These are phyloP conservation scores for Oegoconia quadripuncta DNA, from an alignment of 2,888 invertebrate genomes.

Conservation along the genomic window DNA sequence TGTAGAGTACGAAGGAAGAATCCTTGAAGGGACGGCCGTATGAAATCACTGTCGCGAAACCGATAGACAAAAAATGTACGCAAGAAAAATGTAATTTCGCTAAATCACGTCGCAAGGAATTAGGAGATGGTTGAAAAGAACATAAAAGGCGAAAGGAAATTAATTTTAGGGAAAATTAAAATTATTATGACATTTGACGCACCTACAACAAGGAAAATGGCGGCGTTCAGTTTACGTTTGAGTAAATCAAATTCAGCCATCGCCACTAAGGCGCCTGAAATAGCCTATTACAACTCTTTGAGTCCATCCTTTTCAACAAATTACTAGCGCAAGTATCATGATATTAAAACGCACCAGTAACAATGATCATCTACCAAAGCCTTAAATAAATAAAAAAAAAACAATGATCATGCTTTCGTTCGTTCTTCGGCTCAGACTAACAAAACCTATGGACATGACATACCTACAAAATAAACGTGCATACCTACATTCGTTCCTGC, in stretches of 20 bases:
- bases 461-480: no score
- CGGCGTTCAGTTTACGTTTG: constrained; percentile 33
- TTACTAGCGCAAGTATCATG: no score
- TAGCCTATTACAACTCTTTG: no score
- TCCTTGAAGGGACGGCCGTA: constrained; percentile 68
- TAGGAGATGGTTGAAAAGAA: constrained; percentile 53
- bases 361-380: no score
- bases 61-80: constrained; percentile 28
- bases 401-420: no score
- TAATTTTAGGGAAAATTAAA: constrained; percentile 62
- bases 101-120: constrained; percentile 36
- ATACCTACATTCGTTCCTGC: no score
- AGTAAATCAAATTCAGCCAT: neutral
- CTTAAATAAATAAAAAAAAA: no score
- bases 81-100: constrained; percentile 40
- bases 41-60: constrained; percentile 45
- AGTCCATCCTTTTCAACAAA: no score
- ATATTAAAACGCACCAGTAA: no score
- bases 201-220: constrained; percentile 79
- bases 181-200: constrained; percentile 79
- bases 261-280: no score
- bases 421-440: no score
- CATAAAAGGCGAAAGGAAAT: constrained; percentile 68
- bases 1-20: constrained; percentile 66
- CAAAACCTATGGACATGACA: no score